Evolutionary conservation across 2,797 vertebrate genomes (phyloP).

Genomic region (Myotis daubentonii): DNA sequence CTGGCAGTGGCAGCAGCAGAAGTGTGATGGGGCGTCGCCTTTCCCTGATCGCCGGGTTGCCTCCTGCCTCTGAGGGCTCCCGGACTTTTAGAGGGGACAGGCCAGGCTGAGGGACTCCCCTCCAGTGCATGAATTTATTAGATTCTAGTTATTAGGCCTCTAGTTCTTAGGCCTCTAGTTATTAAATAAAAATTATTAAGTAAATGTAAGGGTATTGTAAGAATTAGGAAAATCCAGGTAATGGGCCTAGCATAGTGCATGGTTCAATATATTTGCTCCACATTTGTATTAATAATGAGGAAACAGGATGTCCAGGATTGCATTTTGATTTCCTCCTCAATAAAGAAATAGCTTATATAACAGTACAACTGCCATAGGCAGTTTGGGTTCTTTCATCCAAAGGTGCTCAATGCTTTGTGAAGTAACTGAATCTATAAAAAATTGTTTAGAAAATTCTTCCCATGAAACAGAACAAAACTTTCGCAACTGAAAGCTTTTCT

Average conservation of each 20-base stretch:
- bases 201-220: not conserved
- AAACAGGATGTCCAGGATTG: not conserved
- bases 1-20: no score
- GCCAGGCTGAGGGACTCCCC: no score
- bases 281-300: not conserved
- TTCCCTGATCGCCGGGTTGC: no score
- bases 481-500: not conserved
- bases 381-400: not conserved
- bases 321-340: not conserved
- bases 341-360: not conserved
- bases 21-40: no score
- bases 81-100: no score
- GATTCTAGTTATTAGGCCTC: no score
- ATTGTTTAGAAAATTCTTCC: not conserved
- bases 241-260: not conserved
- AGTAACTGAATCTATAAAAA: not conserved
- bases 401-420: not conserved
- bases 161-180: not conserved
- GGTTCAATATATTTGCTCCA: not conserved
- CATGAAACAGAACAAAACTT: not conserved
- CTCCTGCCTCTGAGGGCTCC: no score
- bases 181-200: not conserved
- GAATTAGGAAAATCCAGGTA: not conserved
- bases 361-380: not conserved
- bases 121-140: no score